These are phyloP conservation scores for Nannoperca obscura DNA, from an alignment of 2,797 vertebrate species.

Conservation along the genomic window DNA sequence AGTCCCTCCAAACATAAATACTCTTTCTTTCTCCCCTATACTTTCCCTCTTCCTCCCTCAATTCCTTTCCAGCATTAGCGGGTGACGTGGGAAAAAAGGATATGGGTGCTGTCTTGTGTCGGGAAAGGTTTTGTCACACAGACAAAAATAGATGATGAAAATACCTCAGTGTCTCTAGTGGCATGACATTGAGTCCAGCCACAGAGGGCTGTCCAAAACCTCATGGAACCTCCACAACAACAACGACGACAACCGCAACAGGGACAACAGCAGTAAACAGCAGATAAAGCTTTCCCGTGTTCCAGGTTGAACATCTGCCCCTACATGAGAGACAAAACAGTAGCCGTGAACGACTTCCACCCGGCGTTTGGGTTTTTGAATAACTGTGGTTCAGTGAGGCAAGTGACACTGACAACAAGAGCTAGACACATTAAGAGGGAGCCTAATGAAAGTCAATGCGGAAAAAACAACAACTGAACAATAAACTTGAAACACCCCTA, in stretches of 20 bases:
- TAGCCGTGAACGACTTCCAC: conserved; percentile 25
- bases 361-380: conserved; percentile 8
- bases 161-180: conserved; percentile 42
- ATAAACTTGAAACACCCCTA: conserved; percentile 28
- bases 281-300: conserved; percentile 26
- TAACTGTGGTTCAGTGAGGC: conserved; percentile 38
- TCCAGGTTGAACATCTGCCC: background rate
- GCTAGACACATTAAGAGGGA: conserved; percentile 11
- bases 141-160: conserved; percentile 55
- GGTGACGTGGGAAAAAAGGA: conserved; percentile 51
- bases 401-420: conserved; percentile 18
- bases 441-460: conserved; percentile 24
- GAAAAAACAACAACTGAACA: conserved; percentile 38
- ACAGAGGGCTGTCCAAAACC: conserved; percentile 55
- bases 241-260: conserved; percentile 48
- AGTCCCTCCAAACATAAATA: background rate
- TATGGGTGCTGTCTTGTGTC: conserved; percentile 58
- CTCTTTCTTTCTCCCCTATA: background rate
- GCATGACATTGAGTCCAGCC: conserved; percentile 37
- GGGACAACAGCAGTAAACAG: conserved; percentile 27
- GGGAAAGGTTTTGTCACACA: conserved; percentile 47
- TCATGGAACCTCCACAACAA: conserved; percentile 52
- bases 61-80: conserved; percentile 16
- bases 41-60: conserved; percentile 5
- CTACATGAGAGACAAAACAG: background rate